Percentiles rank a stretch among this genome's conserved stretches.
Conservation (phyloP, 2,797 vertebrate genomes). For the Intellagama lesueurii region DNA sequence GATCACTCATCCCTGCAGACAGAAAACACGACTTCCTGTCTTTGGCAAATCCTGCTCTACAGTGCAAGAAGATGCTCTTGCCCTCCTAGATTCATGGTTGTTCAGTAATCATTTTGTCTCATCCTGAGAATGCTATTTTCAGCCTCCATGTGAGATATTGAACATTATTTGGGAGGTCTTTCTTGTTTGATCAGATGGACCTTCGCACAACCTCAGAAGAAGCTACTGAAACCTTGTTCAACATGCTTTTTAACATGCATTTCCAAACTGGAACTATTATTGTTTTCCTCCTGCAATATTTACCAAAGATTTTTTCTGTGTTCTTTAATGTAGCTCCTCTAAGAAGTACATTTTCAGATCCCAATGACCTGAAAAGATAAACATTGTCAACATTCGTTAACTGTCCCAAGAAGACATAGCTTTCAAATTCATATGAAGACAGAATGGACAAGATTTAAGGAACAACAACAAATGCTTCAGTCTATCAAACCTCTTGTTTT, state of each 20-base stretch:
- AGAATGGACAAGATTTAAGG: neutral
- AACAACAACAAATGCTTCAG: neutral
- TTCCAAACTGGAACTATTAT: neutral
- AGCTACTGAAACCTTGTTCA: neutral
- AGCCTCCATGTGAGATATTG: neutral
- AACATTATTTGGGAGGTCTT: neutral
- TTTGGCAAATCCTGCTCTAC: no score
- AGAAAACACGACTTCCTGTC: no score
- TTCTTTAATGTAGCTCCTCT: slow-evolving; percentile 96
- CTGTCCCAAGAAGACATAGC: neutral
- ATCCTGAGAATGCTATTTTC: neutral
- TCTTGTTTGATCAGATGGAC: neutral
- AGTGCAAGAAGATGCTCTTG: no score
- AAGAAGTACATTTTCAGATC: slow-evolving; percentile 95
- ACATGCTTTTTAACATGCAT: neutral
- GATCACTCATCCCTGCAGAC: no score
- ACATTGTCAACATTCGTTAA: slow-evolving; percentile 12
- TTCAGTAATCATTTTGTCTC: neutral
- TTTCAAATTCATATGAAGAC: neutral
- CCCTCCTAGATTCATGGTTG: no score
- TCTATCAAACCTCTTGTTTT: neutral
- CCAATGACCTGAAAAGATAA: slow-evolving; percentile 86
- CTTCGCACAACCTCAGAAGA: neutral
- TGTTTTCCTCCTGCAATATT: slow-evolving; percentile 55
- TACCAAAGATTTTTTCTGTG: slow-evolving; percentile 93